These are phyloP conservation scores for Tachuris rubrigastra DNA, from an alignment of 2,113 vertebrate species.

Conservation along the genomic window DNA sequence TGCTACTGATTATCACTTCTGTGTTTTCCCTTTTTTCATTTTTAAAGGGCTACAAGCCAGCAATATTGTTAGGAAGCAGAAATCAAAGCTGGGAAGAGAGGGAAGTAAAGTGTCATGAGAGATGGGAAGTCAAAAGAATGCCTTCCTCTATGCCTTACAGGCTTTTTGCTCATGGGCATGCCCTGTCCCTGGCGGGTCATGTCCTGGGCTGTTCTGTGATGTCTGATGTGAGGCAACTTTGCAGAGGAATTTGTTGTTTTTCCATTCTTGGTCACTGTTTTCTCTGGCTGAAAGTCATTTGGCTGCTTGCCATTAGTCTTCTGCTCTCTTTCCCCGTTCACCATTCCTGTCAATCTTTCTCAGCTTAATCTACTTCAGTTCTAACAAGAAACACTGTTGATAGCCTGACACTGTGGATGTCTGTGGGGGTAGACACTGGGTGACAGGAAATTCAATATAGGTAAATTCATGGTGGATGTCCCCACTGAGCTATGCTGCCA, in stretches of 20 bases:
- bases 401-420: not conserved
- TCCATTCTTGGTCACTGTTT: not conserved
- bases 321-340: not conserved
- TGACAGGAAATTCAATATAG: not conserved
- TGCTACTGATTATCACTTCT: not conserved
- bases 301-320: accelerated
- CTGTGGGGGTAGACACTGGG: not conserved
- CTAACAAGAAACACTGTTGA: not conserved
- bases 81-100: not conserved
- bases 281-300: not conserved
- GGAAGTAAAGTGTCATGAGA: not conserved
- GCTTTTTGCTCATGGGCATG: not conserved
- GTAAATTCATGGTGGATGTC: not conserved
- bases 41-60: not conserved
- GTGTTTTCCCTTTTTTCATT: not conserved
- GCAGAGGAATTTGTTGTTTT: not conserved
- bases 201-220: not conserved
- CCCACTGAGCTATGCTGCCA: not conserved
- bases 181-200: not conserved
- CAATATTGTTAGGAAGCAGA: not conserved
- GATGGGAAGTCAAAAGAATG: not conserved
- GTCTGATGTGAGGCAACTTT: not conserved
- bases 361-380: not conserved
- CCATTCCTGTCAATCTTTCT: not conserved
- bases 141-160: not conserved